Evolutionary conservation across 2,888 invertebrate species (phyloP), one percentile per base, ranked within the genome.

Genomic region (Diadegma fenestrale): DNA sequence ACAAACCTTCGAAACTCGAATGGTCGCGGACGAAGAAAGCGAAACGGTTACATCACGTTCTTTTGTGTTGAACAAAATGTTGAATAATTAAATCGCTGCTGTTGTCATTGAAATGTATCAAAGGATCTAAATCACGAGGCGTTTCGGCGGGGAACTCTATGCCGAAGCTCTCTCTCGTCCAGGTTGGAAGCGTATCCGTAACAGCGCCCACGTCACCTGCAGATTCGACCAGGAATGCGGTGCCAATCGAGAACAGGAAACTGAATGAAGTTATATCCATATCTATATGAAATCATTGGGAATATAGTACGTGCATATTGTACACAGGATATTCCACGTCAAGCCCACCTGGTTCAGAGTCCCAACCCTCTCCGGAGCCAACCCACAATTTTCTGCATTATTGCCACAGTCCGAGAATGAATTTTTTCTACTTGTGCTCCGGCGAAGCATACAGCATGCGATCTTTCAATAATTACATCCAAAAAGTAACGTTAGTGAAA

Each of bases 161-260:
- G 51, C 71, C 80, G 64, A 72, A 72, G 43, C 51, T 14, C 64
- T 41, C 48, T 30, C 37, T 30, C 45, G 30, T 37, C 63, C 43
- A 30, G 69, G 41, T 54, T 41, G 69, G 41, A 41, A 30, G 54
- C 68, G 58, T 83, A 71, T 73, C 41, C 64, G 64, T 72, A 77
- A 78, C 77, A 78, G 63, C 54, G 54, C 69, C 54, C 61, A 75
- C 58, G 81, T 85, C 85, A 75, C 85, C 45, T 69, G 78, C 81
- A 85, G 81, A 82, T 82, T 48, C 73, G 81, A 61, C 68, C 81
- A 61, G 81, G 61, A 77, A 78, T 81, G 43, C 78, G 75, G 54
- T 82, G 68, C 45, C 73, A 73, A 81, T 85, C 81, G 73, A 37
- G 73, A 54, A 78, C 81, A 78, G 51, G 76, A 71, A 30, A 80